Evolutionary conservation across 2,888 invertebrate species (phyloP).

Genomic region (Cryptophagus acutangulus): DNA sequence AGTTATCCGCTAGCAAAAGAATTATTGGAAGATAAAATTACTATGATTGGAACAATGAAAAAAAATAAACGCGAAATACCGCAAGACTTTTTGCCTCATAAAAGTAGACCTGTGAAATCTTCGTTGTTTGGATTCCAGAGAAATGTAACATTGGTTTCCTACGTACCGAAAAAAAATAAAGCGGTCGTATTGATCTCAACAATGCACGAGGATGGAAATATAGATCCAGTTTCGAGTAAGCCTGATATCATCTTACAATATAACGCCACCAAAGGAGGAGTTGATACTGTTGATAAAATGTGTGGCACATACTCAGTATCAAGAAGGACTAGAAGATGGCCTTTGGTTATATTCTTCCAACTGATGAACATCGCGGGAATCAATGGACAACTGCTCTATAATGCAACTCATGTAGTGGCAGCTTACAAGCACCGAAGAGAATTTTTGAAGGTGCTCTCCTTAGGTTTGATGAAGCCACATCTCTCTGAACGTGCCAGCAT

Average conservation of each 20-base stretch:
- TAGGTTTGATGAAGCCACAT: background rate
- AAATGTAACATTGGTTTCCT: constrained; percentile 21
- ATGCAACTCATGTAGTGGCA: background rate
- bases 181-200: constrained; percentile 26
- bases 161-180: constrained; percentile 22
- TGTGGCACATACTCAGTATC: constrained; percentile 30
- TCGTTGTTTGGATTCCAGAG: constrained; percentile 25
- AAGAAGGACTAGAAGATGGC: constrained; percentile 28
- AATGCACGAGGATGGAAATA: constrained; percentile 16
- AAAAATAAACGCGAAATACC: constrained; percentile 26
- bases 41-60: constrained; percentile 28
- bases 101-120: constrained; percentile 5
- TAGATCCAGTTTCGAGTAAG: constrained; percentile 12
- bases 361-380: constrained; percentile 22
- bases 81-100: constrained; percentile 7
- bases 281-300: constrained; percentile 34
- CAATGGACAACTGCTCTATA: constrained; percentile 14
- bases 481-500: too few species aligned
- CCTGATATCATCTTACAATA: constrained; percentile 31
- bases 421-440: background rate
- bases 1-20: constrained; percentile 17
- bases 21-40: constrained; percentile 18
- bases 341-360: constrained; percentile 29
- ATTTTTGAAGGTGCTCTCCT: background rate
- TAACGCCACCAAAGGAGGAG: constrained; percentile 30